Evolutionary conservation across 2,888 invertebrate species (phyloP), one percentile per base, ranked within the genome.

Genomic region (Drosophila neonasuta): DNA sequence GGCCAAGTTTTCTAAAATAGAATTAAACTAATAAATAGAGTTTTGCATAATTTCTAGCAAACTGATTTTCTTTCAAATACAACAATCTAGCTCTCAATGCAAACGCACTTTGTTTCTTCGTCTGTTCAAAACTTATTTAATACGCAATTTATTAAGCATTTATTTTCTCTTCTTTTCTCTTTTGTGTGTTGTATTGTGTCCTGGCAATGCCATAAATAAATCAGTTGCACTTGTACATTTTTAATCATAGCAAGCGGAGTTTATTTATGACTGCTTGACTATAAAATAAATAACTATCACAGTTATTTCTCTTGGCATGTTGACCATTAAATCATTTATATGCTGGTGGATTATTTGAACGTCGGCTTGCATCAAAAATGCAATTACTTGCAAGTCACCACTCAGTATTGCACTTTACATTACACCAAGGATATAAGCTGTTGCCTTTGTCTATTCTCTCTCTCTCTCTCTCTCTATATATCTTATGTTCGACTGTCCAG

Each of bases 311-410:
- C 32, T 17, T 8, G n/a, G 24, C 11, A 1, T 30, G 15, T 41
- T 69, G 60, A 10, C 50, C n/a, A 8, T 39, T 59, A 48, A 60
- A 64, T 65, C 41, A 55, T 60, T 62, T 44, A 44, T 20, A 44
- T 46, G 59, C 68, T 68, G 56, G 62, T 73, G 56, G 65, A 62
- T 65, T 77, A 60, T 68, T 62, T 60, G 57, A 64, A 48, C 50
- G 15, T 51, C 54, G 65, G 24, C 17, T 44, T 60, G 45, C 67
- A 59, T 62, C 48, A 68, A 65, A 58, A 63, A 51, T 68, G 74
- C 65, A 77, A 65, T 54, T 62, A 41, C 60, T 67, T 42, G 42
- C 60, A 45, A 44, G 45, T 56, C 48, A 39, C 45, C 58, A 44
- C 13, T 58, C 32, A 15, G 17, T 4, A 41, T 36, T 77, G 74